Evolutionary conservation across 2,797 vertebrate genomes (phyloP), one percentile per base, ranked within the genome.

Genomic region (Silurus lanzhouensis): DNA sequence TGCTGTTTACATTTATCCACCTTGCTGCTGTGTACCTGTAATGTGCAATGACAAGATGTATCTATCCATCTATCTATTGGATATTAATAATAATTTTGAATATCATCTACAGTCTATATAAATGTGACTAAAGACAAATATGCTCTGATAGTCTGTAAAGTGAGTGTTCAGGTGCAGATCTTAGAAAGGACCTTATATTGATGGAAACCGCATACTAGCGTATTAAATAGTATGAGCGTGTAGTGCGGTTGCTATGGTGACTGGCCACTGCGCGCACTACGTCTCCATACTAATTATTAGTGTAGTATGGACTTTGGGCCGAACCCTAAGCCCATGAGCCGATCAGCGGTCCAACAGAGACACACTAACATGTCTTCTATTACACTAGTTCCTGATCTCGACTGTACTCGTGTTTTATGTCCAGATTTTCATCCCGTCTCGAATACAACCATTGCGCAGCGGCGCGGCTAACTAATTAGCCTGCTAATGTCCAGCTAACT

Each of bases 401-500:
- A 27, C 17, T 68, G 17, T 27, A 4, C 58, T 31, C 17, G n/a
- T 17, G 52, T 55, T 25, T 8, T 55, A 25, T 5, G 4, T 6
- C 6, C 27, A 31, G 27, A 17, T 60, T 60, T 60, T 60, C 5
- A 17, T 5, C 58, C 58, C 5, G 38, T 38, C 38, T 19, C 17
- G 20, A 60, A 60, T 19, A 60, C 15, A 20, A 60, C 20, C 58
- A 60, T 78, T 20, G 1, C 10, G 58, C 6, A 31, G 81, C 38
- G 90, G 76, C 57, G 12, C 86, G 71, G 1, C 22, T 58, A 31
- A 72, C 31, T 72, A 76, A 85, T 71, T 55, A 85, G 77, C 76
- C 38, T 55, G 84, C 85, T 84, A 83, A 87, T 91, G 88, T 90
- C 46, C 87, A 68, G 89, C 84, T 89, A 92, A 91, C 91, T 66